Conservation (phyloP, 2,797 vertebrate species). For the Clarias platycephalus region DNA sequence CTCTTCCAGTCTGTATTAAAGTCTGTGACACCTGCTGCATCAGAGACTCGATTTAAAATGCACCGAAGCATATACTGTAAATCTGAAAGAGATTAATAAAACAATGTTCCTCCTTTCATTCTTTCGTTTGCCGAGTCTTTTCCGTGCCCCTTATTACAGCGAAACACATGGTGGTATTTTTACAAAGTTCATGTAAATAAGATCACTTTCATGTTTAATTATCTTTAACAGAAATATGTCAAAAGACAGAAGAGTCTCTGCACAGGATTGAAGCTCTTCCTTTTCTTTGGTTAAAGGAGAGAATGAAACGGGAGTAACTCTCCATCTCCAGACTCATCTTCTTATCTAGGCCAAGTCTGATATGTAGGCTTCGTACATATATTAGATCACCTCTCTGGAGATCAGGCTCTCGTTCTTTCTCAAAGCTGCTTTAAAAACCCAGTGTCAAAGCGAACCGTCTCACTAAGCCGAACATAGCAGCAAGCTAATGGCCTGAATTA, state of each 20-base stretch:
- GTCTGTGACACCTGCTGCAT: not conserved
- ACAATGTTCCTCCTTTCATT: not conserved
- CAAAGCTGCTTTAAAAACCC: slow-evolving; percentile 44
- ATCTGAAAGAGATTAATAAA: not conserved
- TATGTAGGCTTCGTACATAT: slow-evolving; percentile 56
- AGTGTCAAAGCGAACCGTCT: slow-evolving; percentile 34
- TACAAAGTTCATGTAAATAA: not conserved
- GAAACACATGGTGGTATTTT: not conserved
- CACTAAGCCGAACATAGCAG: slow-evolving; percentile 12
- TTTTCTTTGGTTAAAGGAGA: slow-evolving; percentile 11
- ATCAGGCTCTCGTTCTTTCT: slow-evolving; percentile 51
- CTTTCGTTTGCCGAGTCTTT: no score
- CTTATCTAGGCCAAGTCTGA: slow-evolving; percentile 79
- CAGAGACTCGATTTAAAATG: not conserved
- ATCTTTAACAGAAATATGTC: not conserved
- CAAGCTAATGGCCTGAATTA: slow-evolving; percentile 9
- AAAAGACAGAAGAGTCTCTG: not conserved
- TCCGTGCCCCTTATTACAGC: not conserved
- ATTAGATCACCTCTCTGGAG: slow-evolving; percentile 59
- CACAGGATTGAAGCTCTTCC: slow-evolving; percentile 23
- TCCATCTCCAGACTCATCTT: slow-evolving; percentile 49
- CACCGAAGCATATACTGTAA: not conserved
- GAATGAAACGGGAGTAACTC: slow-evolving; percentile 46
- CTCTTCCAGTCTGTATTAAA: not conserved
- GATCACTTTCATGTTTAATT: slow-evolving; percentile 4